Conservation (phyloP, 2,797 vertebrate genomes). For the Fratercula arctica region DNA sequence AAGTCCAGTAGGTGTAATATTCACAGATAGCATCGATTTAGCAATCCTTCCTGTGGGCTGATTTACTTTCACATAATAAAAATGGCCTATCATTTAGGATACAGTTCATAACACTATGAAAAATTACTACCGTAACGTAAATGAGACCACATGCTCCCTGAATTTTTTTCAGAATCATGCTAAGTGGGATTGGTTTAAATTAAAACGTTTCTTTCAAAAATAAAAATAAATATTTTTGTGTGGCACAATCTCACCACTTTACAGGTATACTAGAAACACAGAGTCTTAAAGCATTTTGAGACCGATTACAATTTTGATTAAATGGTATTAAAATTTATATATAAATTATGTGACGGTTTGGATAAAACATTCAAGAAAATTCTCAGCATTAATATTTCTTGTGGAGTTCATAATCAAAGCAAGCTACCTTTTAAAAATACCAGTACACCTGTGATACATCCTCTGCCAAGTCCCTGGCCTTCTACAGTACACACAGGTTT, state of each 20-base stretch:
- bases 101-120: conserved; percentile 65
- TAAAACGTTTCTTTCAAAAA: conserved; percentile 66
- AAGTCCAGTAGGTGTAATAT: conserved; percentile 76
- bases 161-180: conserved; percentile 60
- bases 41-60: conserved; percentile 55
- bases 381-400: conserved; percentile 58
- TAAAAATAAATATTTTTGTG: conserved; percentile 75
- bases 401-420: conserved; percentile 67
- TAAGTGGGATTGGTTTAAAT: conserved; percentile 70
- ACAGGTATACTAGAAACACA: conserved; percentile 70
- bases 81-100: conserved; percentile 70
- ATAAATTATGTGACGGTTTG: conserved; percentile 70
- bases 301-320: conserved; percentile 73
- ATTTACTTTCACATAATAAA: conserved; percentile 68
- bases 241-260: conserved; percentile 69
- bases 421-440: conserved; percentile 59
- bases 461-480: conserved; percentile 79
- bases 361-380: conserved; percentile 58
- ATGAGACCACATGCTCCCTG: conserved; percentile 75
- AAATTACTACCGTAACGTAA: conserved; percentile 70
- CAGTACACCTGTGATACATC: conserved; percentile 72
- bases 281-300: conserved; percentile 76
- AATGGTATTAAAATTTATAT: conserved; percentile 69
- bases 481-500: conserved; percentile 81
- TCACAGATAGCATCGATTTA: conserved; percentile 72